Base-by-base conservation (phyloP, 2,113 vertebrate genomes). In the Nibea albiflora region DNA sequence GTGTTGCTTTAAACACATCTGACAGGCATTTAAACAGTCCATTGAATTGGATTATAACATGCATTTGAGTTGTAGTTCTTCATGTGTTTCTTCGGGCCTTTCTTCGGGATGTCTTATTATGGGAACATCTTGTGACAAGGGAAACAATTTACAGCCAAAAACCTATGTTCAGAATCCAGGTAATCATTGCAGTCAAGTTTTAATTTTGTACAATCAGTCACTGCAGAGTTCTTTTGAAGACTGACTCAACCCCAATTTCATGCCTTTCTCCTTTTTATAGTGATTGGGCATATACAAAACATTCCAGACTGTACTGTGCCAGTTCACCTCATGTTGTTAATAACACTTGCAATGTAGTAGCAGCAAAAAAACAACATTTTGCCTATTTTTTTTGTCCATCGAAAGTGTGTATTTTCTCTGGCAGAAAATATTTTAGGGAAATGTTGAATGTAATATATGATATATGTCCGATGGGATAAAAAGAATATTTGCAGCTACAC, bases 381-480 rank as follows among this genome's bases (percentile, higher is more conserved):
- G 42, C 12, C 44, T 39, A 9, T 39, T 39, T 24, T 56, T 54
- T 22, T 5, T n/a, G 3, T n/a, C 19, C 9, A n/a, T 1, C 0
- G 0, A 42, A 39, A 4, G 17, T 26, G 9, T 42, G 15, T 70
- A 16, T 63, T 80, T 14, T 50, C 15, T 82, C 52, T 73, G 61
- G 0, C 47, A 46, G 35, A 46, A 53, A n/a, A 58, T 3, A 42
- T 56, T 28, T 57, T 31, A 1, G 44, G 14, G 16, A 66, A 76
- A 17, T 65, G 62, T 1, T 81, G 85, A 88, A 88, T 91, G 81
- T 89, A 83, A 70, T 47, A 39, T 71, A 42, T 54, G 14, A 54
- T 42, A 77, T 20, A 14, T 28, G 5, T 75, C n/a, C 31, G 24
- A 64, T 49, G 22, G 7, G 8, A 39, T 39, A 39, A 39, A 26